Percentiles rank a stretch among this genome's conserved stretches.
phyloP scores from a whole-genome alignment of 2,113 vertebrate genomes.

The Ptychochromis oligacanthus region DNA sequence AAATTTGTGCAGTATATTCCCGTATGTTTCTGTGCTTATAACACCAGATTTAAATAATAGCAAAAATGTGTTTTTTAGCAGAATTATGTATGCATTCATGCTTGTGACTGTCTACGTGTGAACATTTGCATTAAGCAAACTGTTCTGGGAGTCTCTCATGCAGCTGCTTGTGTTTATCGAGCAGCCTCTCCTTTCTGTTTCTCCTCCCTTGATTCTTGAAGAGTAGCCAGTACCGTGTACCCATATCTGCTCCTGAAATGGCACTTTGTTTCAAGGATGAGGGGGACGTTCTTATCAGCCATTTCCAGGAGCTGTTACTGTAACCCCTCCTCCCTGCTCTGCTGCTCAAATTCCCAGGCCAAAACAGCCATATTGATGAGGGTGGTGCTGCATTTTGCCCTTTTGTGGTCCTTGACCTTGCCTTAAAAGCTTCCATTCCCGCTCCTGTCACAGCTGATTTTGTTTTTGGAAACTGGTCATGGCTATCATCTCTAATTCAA shows the following conservation, averaged over 20 bases:
- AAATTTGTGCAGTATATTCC: not conserved
- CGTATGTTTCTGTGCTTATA: not conserved
- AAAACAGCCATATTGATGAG: slow-evolving; percentile 11
- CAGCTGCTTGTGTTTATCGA: slow-evolving; percentile 73
- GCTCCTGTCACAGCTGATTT: slow-evolving; percentile 18
- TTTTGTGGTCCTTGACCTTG: slow-evolving; percentile 22
- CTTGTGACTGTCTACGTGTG: not conserved
- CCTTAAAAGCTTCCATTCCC: slow-evolving; percentile 35
- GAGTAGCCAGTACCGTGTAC: slow-evolving; percentile 35
- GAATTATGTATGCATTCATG: not conserved
- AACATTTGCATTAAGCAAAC: slow-evolving; percentile 28
- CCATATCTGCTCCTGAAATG: slow-evolving; percentile 19
- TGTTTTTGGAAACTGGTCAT: not conserved
- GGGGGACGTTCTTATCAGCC: slow-evolving; percentile 49
- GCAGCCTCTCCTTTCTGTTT: slow-evolving; percentile 28
- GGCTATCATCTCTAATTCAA: slow-evolving; percentile 42
- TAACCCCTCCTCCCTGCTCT: not conserved
- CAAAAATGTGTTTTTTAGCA: not conserved
- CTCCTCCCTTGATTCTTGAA: slow-evolving; percentile 59
- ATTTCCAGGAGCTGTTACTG: slow-evolving; percentile 55
- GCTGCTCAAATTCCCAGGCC: slow-evolving; percentile 21
- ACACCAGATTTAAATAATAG: not conserved
- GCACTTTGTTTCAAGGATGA: slow-evolving; percentile 44
- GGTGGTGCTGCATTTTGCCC: not conserved
- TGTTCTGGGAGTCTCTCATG: slow-evolving; percentile 23